Conservation (phyloP, 2,797 vertebrate genomes). For the Parambassis ranga region DNA sequence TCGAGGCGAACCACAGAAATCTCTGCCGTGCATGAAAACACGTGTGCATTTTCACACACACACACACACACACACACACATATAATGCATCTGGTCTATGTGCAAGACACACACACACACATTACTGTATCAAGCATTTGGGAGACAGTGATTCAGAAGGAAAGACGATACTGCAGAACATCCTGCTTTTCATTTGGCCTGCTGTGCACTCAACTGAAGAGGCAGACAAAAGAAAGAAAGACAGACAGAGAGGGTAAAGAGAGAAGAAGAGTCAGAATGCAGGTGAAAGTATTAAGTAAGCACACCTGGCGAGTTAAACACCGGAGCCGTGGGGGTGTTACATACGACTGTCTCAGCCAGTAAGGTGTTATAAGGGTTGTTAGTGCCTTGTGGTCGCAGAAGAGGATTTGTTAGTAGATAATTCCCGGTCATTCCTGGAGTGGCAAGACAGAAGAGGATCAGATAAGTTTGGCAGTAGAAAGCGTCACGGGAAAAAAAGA, state of each 20-base stretch:
- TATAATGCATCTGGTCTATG: neutral
- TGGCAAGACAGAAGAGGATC: constrained; percentile 82
- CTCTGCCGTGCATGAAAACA: constrained; percentile 29
- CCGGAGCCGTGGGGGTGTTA: constrained; percentile 98
- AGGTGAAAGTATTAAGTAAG: constrained; percentile 79
- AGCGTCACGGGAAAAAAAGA: constrained; percentile 38
- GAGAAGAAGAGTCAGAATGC: constrained; percentile 38
- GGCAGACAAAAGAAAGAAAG: constrained; percentile 28
- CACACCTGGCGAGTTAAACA: constrained; percentile 99
- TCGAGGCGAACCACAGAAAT: constrained; percentile 47
- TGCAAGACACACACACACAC: neutral
- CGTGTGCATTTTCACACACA: neutral
- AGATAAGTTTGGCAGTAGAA: constrained; percentile 45
- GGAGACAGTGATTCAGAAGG: constrained; percentile 62
- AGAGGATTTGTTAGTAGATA: constrained; percentile 99
- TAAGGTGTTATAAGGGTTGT: constrained; percentile 99
- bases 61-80: neutral
- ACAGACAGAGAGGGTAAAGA: constrained; percentile 4
- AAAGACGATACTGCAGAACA: constrained; percentile 60
- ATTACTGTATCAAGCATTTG: constrained; percentile 31
- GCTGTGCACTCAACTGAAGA: constrained; percentile 41
- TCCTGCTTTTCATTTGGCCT: constrained; percentile 53
- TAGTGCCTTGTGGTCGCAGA: constrained; percentile 99
- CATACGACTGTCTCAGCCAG: constrained; percentile 99
- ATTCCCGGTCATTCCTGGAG: constrained; percentile 99